phyloP scores from a whole-genome alignment of 2,888 invertebrate species.

The Macaria notata region DNA sequence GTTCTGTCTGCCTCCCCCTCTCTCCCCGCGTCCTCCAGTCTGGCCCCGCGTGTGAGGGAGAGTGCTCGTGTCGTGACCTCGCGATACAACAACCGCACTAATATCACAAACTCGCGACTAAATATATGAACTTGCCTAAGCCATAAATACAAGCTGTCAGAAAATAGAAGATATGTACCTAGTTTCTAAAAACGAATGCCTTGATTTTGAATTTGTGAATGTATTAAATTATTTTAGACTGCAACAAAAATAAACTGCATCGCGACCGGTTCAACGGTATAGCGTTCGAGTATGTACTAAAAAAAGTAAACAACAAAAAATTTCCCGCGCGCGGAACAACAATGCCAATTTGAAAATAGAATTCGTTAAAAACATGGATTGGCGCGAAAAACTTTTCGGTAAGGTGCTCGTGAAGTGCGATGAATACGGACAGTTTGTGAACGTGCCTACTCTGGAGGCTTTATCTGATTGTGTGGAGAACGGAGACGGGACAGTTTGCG shows the following conservation, averaged over 20 bases:
- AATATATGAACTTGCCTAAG: not conserved
- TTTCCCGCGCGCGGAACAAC: conserved; percentile 12
- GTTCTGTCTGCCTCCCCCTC: conserved; percentile 57
- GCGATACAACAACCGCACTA: conserved; percentile 58
- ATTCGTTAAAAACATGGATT: conserved; percentile 67
- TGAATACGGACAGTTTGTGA: conserved; percentile 72
- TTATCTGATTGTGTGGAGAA: conserved; percentile 71
- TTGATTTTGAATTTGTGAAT: not conserved
- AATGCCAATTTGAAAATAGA: conserved; percentile 9
- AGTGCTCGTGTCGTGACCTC: conserved; percentile 55
- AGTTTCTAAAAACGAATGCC: no score
- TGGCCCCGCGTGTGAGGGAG: conserved; percentile 64
- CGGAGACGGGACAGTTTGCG: conserved; percentile 79
- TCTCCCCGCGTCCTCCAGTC: conserved; percentile 61
- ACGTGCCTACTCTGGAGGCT: conserved; percentile 70
- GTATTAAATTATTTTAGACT: conserved; percentile 2
- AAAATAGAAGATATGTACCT: no score
- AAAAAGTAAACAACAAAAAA: conserved; percentile 17
- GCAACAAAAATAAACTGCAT: conserved; percentile 28
- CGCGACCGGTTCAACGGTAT: conserved; percentile 20
- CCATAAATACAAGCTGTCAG: not conserved
- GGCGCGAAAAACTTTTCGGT: conserved; percentile 84
- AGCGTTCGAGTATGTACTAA: conserved; percentile 11
- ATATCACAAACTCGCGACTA: conserved; percentile 15
- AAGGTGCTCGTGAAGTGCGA: conserved; percentile 79